Evolutionary conservation across 2,113 vertebrate species (phyloP).

Genomic region (Arvicanthis niloticus): DNA sequence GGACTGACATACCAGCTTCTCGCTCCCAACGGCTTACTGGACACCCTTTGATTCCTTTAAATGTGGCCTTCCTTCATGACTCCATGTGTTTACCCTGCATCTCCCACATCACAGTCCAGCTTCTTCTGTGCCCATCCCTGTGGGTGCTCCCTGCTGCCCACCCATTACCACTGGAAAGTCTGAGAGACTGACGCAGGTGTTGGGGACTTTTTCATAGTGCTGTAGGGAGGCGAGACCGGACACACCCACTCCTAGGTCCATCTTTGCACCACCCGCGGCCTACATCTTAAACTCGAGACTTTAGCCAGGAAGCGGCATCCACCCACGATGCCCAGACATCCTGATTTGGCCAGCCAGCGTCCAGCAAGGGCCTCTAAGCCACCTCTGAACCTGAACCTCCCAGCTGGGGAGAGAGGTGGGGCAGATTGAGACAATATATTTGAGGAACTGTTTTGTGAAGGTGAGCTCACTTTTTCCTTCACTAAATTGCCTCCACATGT

Average conservation of each 20-base stretch:
- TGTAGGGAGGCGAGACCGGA: not conserved
- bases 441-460: not conserved
- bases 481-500: not conserved
- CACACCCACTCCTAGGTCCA: not conserved
- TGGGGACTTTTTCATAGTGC: not conserved
- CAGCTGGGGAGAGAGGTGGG: not conserved
- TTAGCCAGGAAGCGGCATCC: not conserved
- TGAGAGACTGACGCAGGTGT: not conserved
- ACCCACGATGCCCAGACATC: not conserved
- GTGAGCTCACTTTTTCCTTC: conserved; percentile 44
- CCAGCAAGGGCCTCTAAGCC: not conserved
- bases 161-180: not conserved
- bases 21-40: not conserved
- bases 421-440: not conserved
- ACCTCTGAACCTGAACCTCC: not conserved
- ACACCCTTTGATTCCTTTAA: conserved; percentile 9
- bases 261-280: not conserved
- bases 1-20: not conserved
- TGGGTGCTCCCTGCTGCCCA: not conserved
- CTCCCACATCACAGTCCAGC: conserved; percentile 50
- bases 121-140: not conserved
- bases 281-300: not conserved
- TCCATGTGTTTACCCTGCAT: not conserved
- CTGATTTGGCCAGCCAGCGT: not conserved
- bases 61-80: conserved; percentile 18